Conservation (phyloP, 2,888 invertebrate species). For the Sphaerophoria rueppellii region DNA sequence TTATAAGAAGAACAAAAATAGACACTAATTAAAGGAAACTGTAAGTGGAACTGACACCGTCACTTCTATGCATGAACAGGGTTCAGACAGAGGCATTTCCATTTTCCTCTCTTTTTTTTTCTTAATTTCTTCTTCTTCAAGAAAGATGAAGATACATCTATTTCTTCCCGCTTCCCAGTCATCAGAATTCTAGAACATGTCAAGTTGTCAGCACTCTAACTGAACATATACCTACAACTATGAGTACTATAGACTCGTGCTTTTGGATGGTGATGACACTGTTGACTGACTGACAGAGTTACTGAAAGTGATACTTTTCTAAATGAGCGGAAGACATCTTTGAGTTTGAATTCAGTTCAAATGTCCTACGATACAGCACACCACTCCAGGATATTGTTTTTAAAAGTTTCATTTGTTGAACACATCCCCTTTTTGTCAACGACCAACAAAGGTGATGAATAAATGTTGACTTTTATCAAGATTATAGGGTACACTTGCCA, state of each 20-base stretch:
- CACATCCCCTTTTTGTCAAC: not conserved
- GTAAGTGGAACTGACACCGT: constrained; percentile 67
- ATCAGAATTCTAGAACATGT: constrained; percentile 47
- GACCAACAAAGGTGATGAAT: not conserved
- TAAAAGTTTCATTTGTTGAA: constrained; percentile 18
- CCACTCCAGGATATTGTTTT: constrained; percentile 54
- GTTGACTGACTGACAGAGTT: constrained; percentile 62
- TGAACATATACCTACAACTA: constrained; percentile 13
- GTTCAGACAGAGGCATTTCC: constrained; percentile 38
- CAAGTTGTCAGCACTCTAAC: constrained; percentile 62
- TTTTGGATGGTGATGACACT: constrained; percentile 35
- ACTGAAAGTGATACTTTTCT: constrained; percentile 61
- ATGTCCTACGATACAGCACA: not conserved
- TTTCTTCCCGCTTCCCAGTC: constrained; percentile 20
- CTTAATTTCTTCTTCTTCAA: constrained; percentile 8
- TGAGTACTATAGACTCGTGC: not conserved
- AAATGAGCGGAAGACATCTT: constrained; percentile 12
- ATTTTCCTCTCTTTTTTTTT: constrained; percentile 28
- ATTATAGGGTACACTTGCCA: not conserved
- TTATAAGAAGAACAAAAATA: constrained; percentile 57
- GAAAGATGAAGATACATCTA: not conserved
- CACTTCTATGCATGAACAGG: constrained; percentile 42
- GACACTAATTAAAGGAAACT: constrained; percentile 70
- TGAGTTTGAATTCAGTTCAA: constrained; percentile 40
- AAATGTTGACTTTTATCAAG: constrained; percentile 11